Evolutionary conservation across 2,888 invertebrate genomes (phyloP), one percentile per base, ranked within the genome.

Genomic region (Bellardia pandia): DNA sequence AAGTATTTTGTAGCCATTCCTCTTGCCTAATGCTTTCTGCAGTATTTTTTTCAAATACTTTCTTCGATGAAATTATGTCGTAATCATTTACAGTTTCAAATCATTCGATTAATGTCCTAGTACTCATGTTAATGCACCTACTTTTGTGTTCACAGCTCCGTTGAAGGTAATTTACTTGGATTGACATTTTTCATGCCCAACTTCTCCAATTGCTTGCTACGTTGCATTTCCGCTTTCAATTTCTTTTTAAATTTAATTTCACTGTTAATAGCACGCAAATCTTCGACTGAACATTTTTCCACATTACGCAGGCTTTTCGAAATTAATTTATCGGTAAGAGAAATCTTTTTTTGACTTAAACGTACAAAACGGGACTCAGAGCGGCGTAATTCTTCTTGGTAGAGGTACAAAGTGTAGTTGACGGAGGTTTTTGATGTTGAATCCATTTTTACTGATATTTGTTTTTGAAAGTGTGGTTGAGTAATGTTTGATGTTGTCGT

Each of bases 321-420:
- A 6, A 92, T 92, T n/a, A 91, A 86, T 11, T 86, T 88, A 14
- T 91, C 90, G 81, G 90, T 91, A 6, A 91, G 90, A 71, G 90
- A 85, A n/a, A 91, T 89, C 77, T 92, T 92, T 68, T 90, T 89
- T 68, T 89, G 89, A 6, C 90, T 90, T 6, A 91, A 79, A 0
- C 90, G 91, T 8, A 88, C 82, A 30, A 88, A 89, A 37, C 89
- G 89, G 11, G 90, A 88, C 64, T 90, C 86, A 37, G 90, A 86
- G 6, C 90, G 90, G 40, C 90, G 90, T 84, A 91, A 74, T 76
- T 91, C 91, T 78, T 89, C 89, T 62, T 91, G 90, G 40, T 91
- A 91, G 66, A 91, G 89, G 69, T 90, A 91, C 3, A 91, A 85
- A 40, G 90, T 79, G 45, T 91, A 91, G 37, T 88, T 89, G 45